These are phyloP conservation scores for Saturnia japonica DNA, from an alignment of 2,888 invertebrate species.

Conservation along the genomic window DNA sequence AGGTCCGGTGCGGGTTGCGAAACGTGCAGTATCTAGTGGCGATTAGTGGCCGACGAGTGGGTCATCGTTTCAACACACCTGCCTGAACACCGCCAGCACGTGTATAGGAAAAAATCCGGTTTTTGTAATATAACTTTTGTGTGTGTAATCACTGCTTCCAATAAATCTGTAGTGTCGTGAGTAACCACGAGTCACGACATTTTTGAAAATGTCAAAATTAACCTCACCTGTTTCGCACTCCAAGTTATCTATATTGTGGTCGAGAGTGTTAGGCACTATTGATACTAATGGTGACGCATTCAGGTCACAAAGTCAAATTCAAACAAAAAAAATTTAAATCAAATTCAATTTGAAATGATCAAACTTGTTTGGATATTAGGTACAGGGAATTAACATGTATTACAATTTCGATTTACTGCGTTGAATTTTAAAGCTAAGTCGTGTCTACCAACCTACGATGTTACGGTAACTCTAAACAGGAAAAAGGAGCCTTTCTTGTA, in stretches of 20 bases:
- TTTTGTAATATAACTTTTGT: constrained; percentile 46
- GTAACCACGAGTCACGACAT: constrained; percentile 28
- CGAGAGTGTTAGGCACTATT: not conserved
- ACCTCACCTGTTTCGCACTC: not conserved
- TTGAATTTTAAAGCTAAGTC: not conserved
- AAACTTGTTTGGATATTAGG: no score
- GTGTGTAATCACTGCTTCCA: constrained; percentile 43
- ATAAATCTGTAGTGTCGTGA: constrained; percentile 42
- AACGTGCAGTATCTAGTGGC: constrained; percentile 70
- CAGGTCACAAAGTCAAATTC: not conserved
- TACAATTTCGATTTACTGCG: no score
- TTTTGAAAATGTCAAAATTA: constrained; percentile 4
- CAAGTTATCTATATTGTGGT: not conserved
- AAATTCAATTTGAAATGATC: no score
- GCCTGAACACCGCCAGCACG: constrained; percentile 55
- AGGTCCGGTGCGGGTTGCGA: constrained; percentile 67
- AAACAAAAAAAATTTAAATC: no score
- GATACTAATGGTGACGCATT: not conserved
- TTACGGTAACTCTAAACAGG: not conserved
- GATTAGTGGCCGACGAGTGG: constrained; percentile 72
- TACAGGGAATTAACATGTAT: no score
- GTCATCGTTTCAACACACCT: constrained; percentile 75
- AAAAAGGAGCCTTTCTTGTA: not conserved
- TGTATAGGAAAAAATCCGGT: constrained; percentile 57
- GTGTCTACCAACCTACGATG: not conserved